These are phyloP conservation scores for Zelleria hepariella DNA, from an alignment of 2,888 invertebrate species.

Conservation along the genomic window DNA sequence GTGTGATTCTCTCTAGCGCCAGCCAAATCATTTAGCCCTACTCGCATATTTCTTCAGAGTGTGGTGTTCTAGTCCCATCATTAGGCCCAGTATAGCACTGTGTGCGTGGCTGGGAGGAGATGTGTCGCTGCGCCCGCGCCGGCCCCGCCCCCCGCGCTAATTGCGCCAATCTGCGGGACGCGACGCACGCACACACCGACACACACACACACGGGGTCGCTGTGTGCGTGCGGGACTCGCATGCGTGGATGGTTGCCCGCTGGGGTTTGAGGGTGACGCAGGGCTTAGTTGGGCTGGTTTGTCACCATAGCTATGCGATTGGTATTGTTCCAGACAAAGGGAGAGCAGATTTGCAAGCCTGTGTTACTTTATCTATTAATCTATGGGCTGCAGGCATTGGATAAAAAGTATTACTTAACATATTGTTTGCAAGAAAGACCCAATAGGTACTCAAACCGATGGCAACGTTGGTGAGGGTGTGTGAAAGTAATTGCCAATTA, in stretches of 20 bases:
- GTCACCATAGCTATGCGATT: background rate
- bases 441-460: too few relatives aligned
- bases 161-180: slow-evolving; percentile 65
- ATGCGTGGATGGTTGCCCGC: slow-evolving; percentile 1
- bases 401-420: too few relatives aligned
- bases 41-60: background rate
- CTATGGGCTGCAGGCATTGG: background rate
- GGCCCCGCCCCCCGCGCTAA: slow-evolving; percentile 60
- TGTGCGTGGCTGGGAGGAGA: slow-evolving; percentile 41
- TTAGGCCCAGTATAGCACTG: background rate
- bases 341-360: background rate
- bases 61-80: background rate
- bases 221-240: slow-evolving; percentile 13
- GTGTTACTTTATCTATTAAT: too few relatives aligned
- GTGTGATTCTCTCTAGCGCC: too few relatives aligned
- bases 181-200: slow-evolving; percentile 45
- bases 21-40: too few relatives aligned
- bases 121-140: slow-evolving; percentile 65
- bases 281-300: background rate
- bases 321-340: background rate
- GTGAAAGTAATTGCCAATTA: too few relatives aligned
- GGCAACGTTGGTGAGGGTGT: too few relatives aligned
- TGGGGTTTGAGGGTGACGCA: background rate
- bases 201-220: slow-evolving; percentile 15
- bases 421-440: background rate